A percentile compares a stretch with the other conserved stretches of the same genome.
These are phyloP conservation scores for Maniola jurtina DNA, from an alignment of 1,140 invertebrate species.

Conservation along the genomic window DNA sequence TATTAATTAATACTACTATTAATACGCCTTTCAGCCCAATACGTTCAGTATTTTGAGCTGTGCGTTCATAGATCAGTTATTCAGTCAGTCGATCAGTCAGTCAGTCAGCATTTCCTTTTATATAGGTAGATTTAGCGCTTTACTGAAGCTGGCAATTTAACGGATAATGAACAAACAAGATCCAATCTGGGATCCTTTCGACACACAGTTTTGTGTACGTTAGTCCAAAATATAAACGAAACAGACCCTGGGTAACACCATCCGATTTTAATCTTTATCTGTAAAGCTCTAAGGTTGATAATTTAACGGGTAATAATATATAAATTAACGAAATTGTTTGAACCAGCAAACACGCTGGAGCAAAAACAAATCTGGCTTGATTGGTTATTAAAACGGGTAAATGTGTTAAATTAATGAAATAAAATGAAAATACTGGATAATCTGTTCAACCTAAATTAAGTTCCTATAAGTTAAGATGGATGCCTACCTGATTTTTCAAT, in stretches of 20 bases:
- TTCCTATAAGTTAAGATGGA: background rate
- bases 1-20: no score
- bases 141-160: slow-evolving; percentile 13
- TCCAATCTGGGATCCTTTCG: slow-evolving; percentile 12
- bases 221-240: slow-evolving; percentile 15
- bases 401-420: slow-evolving; percentile 1
- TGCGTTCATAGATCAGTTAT: no score
- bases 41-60: no score
- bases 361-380: slow-evolving; percentile 8
- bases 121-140: no score
- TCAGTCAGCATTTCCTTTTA: no score
- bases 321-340: slow-evolving; percentile 6
- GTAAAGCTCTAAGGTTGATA: background rate
- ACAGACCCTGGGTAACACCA: background rate
- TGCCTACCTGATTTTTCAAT: no score
- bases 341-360: slow-evolving; percentile 13
- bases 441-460: background rate
- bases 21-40: no score
- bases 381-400: slow-evolving; percentile 10
- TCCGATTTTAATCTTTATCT: background rate
- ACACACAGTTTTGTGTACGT: slow-evolving; percentile 14
- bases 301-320: background rate
- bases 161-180: slow-evolving; percentile 14
- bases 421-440: background rate
- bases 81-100: no score